Evolutionary conservation across 2,888 invertebrate species (phyloP).

Genomic region (Philhelius pedissequus): DNA sequence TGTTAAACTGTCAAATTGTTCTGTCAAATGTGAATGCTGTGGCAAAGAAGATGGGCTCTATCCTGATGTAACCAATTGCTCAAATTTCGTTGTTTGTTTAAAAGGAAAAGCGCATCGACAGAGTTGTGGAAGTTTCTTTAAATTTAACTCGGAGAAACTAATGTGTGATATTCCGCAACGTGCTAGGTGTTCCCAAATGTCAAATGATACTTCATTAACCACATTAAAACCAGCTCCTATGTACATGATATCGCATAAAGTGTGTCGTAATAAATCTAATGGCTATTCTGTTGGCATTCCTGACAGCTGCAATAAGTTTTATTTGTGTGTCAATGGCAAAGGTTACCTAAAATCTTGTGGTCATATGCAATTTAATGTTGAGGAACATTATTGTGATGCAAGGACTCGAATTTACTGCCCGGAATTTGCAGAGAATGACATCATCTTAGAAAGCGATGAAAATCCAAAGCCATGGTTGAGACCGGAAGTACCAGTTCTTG

Average conservation of each 20-base stretch:
- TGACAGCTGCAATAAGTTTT: conserved; percentile 55
- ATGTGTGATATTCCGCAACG: conserved; percentile 52
- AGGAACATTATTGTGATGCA: conserved; percentile 27
- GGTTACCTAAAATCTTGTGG: conserved; percentile 57
- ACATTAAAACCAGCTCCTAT: not conserved
- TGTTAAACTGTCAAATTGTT: conserved; percentile 28
- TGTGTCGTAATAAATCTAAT: conserved; percentile 5
- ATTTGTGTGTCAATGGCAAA: conserved; percentile 23
- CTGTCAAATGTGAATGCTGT: conserved; percentile 39
- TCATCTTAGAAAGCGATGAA: conserved; percentile 19
- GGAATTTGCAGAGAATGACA: not conserved
- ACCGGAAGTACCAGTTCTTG: not conserved
- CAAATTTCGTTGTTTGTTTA: conserved; percentile 20
- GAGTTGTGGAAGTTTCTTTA: conserved; percentile 32
- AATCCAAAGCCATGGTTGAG: not conserved
- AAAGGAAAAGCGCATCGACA: not conserved
- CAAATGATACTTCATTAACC: not conserved
- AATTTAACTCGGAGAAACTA: conserved; percentile 19
- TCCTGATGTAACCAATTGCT: conserved; percentile 17
- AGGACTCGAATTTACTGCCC: conserved; percentile 36
- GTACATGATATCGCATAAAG: conserved; percentile 27
- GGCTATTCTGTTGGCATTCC: conserved; percentile 1
- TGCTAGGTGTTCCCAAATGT: not conserved
- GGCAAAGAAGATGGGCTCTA: conserved; percentile 35
- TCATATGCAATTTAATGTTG: conserved; percentile 27